Percentiles rank a stretch among this genome's conserved stretches.
Evolutionary conservation across 1,140 invertebrate species (phyloP).

Genomic region (Drosophila rhopaloa): DNA sequence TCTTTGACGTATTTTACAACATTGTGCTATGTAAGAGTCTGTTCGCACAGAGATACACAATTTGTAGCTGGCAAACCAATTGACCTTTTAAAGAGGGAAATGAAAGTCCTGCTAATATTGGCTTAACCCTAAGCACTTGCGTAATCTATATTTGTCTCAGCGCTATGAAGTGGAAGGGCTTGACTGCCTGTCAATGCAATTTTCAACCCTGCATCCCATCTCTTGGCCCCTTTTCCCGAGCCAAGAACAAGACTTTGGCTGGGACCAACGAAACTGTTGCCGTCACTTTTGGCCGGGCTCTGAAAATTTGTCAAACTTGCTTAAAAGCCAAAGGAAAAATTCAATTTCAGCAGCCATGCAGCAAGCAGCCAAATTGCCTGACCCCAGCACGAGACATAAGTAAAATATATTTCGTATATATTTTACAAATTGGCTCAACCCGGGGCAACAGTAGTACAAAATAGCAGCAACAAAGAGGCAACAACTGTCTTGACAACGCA

Average conservation of each 20-base stretch:
- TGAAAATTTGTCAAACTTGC: constrained; percentile 74
- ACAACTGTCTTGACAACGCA: constrained; percentile 66
- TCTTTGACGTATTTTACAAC: constrained; percentile 34
- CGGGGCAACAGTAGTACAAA: constrained; percentile 43
- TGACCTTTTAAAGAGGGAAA: constrained; percentile 24
- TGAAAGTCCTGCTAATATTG: constrained; percentile 25
- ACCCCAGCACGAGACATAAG: constrained; percentile 56
- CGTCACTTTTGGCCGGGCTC: constrained; percentile 61
- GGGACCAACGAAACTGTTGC: constrained; percentile 39
- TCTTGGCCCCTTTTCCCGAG: too few relatives aligned
- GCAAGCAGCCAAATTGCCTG: constrained; percentile 54
- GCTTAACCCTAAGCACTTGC: constrained; percentile 38
- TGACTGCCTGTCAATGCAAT: constrained; percentile 52
- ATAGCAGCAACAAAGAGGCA: constrained; percentile 45
- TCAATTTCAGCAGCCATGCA: constrained; percentile 68
- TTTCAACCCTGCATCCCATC: constrained; percentile 3
- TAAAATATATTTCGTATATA: constrained; percentile 67
- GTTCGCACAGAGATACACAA: not conserved
- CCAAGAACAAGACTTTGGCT: constrained; percentile 19
- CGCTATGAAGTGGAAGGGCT: constrained; percentile 27
- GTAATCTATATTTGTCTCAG: constrained; percentile 42
- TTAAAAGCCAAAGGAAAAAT: constrained; percentile 68
- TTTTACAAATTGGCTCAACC: constrained; percentile 78
- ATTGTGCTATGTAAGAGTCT: constrained; percentile 14
- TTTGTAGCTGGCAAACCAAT: constrained; percentile 24